These are phyloP conservation scores for Branchellion lobata DNA, from an alignment of 2,888 invertebrate genomes.

Conservation along the genomic window DNA sequence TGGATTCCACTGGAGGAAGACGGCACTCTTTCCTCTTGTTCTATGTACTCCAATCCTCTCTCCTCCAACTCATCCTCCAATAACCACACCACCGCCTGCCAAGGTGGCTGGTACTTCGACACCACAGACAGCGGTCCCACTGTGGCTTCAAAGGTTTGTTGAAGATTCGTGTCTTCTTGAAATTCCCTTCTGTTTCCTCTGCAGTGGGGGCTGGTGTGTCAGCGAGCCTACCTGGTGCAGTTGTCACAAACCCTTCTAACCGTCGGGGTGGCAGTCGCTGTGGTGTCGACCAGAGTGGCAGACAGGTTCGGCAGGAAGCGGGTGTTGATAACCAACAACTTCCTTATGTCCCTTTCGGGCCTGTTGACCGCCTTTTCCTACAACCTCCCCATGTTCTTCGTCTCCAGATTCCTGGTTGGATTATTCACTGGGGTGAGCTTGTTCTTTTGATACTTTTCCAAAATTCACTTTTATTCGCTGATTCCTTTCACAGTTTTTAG, in stretches of 20 bases:
- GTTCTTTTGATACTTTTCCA: neutral
- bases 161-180: neutral
- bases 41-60: constrained; percentile 45
- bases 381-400: neutral
- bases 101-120: constrained; percentile 48
- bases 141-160: constrained; percentile 50
- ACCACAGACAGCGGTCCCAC: constrained; percentile 48
- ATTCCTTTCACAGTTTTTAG: no score
- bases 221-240: constrained; percentile 50
- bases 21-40: constrained; percentile 28
- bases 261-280: constrained; percentile 53
- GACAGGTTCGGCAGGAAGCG: constrained; percentile 53
- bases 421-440: neutral
- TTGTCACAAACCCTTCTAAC: constrained; percentile 53
- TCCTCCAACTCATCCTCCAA: neutral
- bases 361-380: neutral
- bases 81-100: constrained; percentile 45
- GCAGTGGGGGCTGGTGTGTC: constrained; percentile 54
- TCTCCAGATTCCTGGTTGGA: neutral
- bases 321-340: constrained; percentile 52
- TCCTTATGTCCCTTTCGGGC: neutral
- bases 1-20: constrained; percentile 43
- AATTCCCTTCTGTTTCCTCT: neutral
- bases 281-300: constrained; percentile 51
- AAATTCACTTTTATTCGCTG: no score